These are phyloP conservation scores for Pemphigus obesinymphae DNA, from an alignment of 1,140 invertebrate genomes.

Conservation along the genomic window DNA sequence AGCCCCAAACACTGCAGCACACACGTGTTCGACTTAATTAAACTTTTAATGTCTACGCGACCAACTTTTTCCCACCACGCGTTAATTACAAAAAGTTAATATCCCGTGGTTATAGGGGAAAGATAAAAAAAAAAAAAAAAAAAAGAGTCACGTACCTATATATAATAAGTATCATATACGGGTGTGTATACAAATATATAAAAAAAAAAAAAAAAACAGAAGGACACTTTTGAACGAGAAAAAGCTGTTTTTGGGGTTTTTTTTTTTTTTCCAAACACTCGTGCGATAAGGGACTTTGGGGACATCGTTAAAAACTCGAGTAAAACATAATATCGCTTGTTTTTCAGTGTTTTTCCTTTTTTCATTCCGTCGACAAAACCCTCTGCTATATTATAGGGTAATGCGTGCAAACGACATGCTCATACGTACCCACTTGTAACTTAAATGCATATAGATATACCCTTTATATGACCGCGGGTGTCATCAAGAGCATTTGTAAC, in stretches of 20 bases:
- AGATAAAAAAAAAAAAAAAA: conserved; percentile 12
- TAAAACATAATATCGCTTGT: conserved; percentile 17
- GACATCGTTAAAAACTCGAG: conserved; percentile 17
- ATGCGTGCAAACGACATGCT: background rate
- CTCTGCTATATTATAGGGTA: too few relatives aligned
- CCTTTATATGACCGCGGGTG: background rate
- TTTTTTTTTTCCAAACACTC: background rate
- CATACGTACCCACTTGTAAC: conserved; percentile 1
- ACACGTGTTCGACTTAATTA: background rate
- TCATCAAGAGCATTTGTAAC: background rate
- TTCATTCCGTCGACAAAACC: background rate
- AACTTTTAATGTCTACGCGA: conserved; percentile 1
- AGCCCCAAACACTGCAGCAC: too few relatives aligned
- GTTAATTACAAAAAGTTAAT: conserved; percentile 23
- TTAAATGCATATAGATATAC: background rate
- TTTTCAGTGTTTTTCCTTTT: too few relatives aligned
- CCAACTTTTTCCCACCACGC: background rate
- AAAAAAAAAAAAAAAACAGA: background rate
- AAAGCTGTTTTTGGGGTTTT: too few relatives aligned
- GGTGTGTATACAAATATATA: background rate
- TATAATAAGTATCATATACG: too few relatives aligned
- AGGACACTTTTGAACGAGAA: conserved; percentile 5
- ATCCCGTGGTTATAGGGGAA: background rate
- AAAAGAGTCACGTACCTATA: background rate
- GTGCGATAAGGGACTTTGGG: conserved; percentile 18